Percentiles rank a stretch among this genome's conserved stretches.
phyloP scores from a whole-genome alignment of 2,888 invertebrate species.

The Hirtodrosophila alboralis region DNA sequence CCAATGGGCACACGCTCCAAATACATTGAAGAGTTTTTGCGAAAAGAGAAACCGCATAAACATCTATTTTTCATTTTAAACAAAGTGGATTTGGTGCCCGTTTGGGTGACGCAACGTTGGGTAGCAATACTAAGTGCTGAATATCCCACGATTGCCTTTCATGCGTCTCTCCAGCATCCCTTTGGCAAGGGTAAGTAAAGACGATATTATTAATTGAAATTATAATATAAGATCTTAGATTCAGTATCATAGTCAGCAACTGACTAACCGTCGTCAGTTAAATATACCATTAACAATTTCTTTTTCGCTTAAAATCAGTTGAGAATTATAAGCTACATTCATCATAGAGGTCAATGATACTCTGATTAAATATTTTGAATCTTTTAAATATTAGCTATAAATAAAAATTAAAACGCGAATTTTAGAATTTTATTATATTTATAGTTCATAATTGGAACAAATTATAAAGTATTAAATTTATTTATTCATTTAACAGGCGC shows the following conservation, averaged over 20 bases:
- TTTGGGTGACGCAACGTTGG: constrained; percentile 99
- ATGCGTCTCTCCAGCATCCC: constrained; percentile 98
- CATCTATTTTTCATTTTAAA: constrained; percentile 98
- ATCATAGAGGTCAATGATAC: no score
- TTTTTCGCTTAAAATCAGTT: no score
- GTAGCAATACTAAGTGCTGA: constrained; percentile 96
- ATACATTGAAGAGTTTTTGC: constrained; percentile 95
- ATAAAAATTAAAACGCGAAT: no score
- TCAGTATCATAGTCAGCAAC: no score
- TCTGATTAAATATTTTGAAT: no score
- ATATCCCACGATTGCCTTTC: constrained; percentile 99
- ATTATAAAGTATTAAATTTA: neutral
- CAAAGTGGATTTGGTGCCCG: constrained; percentile 98
- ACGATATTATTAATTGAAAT: no score
- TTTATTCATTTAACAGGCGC: constrained; percentile 86
- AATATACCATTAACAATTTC: no score
- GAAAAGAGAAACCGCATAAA: constrained; percentile 97
- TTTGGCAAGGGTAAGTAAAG: constrained; percentile 92
- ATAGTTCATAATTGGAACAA: neutral
- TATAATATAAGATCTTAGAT: no score
- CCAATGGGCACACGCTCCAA: constrained; percentile 97
- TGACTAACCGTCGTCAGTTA: no score
- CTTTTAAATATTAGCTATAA: no score
- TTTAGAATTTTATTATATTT: no score
- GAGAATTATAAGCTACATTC: no score